Conservation (phyloP, 2,888 invertebrate genomes). For the Andrena bucephala region DNA sequence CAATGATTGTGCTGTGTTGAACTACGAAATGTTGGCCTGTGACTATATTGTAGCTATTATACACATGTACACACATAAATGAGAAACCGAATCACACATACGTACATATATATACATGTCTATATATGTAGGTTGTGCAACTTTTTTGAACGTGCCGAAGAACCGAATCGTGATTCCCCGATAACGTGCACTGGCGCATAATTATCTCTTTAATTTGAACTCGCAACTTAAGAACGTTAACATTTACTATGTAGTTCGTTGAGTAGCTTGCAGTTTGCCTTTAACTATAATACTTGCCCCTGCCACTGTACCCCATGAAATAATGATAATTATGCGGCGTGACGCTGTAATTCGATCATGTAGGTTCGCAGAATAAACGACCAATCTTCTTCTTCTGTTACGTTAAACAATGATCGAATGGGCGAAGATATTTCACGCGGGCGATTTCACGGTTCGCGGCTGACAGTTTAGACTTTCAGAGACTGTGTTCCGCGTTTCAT, state of each 20-base stretch:
- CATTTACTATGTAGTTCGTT: too few relatives aligned
- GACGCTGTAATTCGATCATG: constrained; percentile 1
- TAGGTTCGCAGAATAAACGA: constrained; percentile 12
- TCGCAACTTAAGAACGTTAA: too few relatives aligned
- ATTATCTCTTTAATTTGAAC: neutral
- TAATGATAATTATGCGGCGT: constrained; percentile 5
- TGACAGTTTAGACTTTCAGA: neutral
- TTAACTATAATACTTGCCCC: too few relatives aligned
- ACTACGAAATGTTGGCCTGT: constrained; percentile 85
- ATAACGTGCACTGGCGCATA: neutral
- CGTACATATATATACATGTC: constrained; percentile 76
- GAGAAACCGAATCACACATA: constrained; percentile 52
- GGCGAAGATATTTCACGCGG: neutral
- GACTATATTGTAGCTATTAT: constrained; percentile 83
- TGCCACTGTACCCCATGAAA: neutral
- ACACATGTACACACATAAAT: constrained; percentile 70
- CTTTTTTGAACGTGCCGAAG: constrained; percentile 61
- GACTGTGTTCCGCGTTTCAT: constrained; percentile 18
- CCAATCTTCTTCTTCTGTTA: constrained; percentile 21
- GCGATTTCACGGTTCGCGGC: constrained; percentile 41
- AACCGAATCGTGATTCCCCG: constrained; percentile 15
- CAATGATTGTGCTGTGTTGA: constrained; percentile 85
- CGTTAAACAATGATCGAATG: constrained; percentile 8
- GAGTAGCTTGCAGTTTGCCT: too few relatives aligned
- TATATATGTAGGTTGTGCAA: constrained; percentile 81